Base-by-base conservation (phyloP, 2,888 invertebrate species). In the Lottia gigantea region DNA sequence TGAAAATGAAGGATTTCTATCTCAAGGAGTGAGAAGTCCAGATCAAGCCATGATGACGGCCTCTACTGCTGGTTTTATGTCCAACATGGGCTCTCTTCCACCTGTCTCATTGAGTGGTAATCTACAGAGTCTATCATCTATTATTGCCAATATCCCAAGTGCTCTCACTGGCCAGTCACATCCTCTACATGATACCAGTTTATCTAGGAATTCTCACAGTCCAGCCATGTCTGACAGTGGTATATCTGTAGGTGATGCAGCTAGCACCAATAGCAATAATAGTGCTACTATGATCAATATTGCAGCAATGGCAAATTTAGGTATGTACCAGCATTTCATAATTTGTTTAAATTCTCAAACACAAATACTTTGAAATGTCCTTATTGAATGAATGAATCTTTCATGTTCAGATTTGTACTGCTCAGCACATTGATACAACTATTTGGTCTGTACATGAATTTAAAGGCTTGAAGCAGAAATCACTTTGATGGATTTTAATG, bases 221-320 rank as follows among this genome's bases (percentile, higher is more conserved):
- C 88, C 88, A 6, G 85, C 87, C 12, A 87, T 87, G 82, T 88
- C 88, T 23, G 88, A 88, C 77, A 88, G 88, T 74, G 88, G 88
- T 64, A 87, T 88, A 68, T 87, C 86, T 19, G 85, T 87, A 67
- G 88, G 88, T 75, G 83, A 85, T 40, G 84, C 81, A 40, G 86
- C 85, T 72, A 85, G 81, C 31, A 84, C 83, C 76, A 85, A 83
- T 71, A 82, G 80, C 23, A 80, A 82, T n/a, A 83, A 81, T 74
- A 82, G 82, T 40, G 83, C 95, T 15, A 76, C 73, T 26, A 93
- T 95, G 82, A 95, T 94, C 89, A 96, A 96, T 90, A 91, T 96
- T 78, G 95, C 96, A 86, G 95, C 95, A 45, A 92, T 96, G 73
- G 95, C 95, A 72, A 96, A 96, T 89, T 91, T 96, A 71, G 95